Evolutionary conservation across 2,797 vertebrate species (phyloP).

Genomic region (Crenuchus spilurus): DNA sequence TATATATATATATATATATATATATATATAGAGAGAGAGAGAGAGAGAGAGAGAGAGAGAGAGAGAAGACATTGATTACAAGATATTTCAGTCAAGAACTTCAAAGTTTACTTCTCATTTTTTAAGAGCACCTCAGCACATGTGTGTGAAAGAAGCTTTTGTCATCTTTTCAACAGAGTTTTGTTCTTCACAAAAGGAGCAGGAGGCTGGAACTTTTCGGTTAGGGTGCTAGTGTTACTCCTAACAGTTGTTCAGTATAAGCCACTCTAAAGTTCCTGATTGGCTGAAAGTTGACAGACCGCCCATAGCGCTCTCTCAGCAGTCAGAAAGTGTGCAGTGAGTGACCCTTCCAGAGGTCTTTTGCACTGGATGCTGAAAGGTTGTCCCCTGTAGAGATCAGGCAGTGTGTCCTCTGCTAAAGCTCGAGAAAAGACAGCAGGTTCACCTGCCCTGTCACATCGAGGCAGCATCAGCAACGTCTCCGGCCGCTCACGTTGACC

Average conservation of each 20-base stretch:
- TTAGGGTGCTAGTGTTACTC: not conserved
- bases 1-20: no score
- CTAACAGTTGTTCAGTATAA: not conserved
- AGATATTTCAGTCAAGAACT: constrained; percentile 18
- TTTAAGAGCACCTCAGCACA: constrained; percentile 17
- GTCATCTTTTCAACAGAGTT: constrained; percentile 14
- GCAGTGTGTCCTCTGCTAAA: not conserved
- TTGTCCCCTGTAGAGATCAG: not conserved
- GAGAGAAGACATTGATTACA: not conserved
- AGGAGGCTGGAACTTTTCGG: constrained; percentile 8
- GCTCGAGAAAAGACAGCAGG: not conserved
- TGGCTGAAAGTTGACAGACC: constrained; percentile 2
- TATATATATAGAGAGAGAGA: no score
- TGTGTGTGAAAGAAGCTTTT: constrained; percentile 14
- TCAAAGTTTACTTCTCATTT: constrained; percentile 21
- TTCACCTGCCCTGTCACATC: constrained; percentile 24
- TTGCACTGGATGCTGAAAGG: not conserved
- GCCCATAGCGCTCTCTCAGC: not conserved
- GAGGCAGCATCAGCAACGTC: constrained; percentile 22
- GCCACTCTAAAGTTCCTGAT: not conserved
- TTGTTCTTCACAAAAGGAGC: constrained; percentile 38
- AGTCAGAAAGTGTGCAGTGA: not conserved
- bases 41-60: no score
- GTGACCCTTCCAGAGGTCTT: not conserved
- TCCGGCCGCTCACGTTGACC: constrained; percentile 6